Evolutionary conservation across 2,888 invertebrate species (phyloP).

Genomic region (Amphimallon solstitiale): DNA sequence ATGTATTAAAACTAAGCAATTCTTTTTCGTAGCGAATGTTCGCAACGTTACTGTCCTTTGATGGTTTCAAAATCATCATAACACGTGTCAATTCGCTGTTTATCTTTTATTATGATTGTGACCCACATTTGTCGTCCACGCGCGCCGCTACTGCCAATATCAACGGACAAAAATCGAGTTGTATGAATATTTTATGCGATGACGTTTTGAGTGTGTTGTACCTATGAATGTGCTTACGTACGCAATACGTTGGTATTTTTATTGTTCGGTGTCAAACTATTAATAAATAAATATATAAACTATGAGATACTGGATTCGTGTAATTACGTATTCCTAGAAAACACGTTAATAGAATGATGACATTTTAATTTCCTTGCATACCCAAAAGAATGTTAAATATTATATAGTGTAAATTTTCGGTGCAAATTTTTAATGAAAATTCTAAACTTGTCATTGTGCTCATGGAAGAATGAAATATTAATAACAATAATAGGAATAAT

Average conservation of each 20-base stretch:
- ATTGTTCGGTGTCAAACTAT: background rate
- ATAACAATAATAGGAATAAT: too few relatives aligned
- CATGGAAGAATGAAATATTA: too few relatives aligned
- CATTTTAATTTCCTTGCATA: background rate
- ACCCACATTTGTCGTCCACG: constrained; percentile 42
- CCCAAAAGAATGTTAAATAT: too few relatives aligned
- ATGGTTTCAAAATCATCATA: constrained; percentile 43
- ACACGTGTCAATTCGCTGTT: constrained; percentile 47
- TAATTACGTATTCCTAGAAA: constrained; percentile 5
- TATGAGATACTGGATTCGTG: constrained; percentile 7
- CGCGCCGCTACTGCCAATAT: constrained; percentile 6
- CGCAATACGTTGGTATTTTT: background rate
- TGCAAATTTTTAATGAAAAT: too few relatives aligned
- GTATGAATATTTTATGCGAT: constrained; percentile 36
- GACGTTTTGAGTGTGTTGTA: background rate
- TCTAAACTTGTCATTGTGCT: too few relatives aligned
- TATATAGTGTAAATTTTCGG: too few relatives aligned
- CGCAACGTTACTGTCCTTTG: constrained; percentile 43
- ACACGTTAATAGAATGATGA: constrained; percentile 19
- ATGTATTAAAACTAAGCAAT: background rate
- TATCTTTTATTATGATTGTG: constrained; percentile 43
- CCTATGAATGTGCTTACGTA: background rate
- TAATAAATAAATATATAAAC: constrained; percentile 7
- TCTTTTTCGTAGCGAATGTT: constrained; percentile 42
- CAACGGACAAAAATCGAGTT: constrained; percentile 40